Conservation (phyloP, 2,113 vertebrate species). For the human region DNA sequence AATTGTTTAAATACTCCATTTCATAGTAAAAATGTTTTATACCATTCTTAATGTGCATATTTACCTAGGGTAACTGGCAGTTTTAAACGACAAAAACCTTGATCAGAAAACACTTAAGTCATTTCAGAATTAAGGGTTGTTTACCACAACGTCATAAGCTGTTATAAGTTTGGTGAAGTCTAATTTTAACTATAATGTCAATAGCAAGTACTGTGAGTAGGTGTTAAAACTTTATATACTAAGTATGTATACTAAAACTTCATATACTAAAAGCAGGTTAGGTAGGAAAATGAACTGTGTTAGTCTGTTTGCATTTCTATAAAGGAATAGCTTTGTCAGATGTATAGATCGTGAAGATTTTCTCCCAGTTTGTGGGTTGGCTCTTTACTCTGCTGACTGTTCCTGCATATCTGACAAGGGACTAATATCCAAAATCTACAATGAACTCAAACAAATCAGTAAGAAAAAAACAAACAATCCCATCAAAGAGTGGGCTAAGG, state of each 20-base stretch:
- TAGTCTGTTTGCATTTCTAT: too few relatives aligned
- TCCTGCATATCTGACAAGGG: too few relatives aligned
- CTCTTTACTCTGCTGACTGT: too few relatives aligned
- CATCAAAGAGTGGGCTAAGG: too few relatives aligned
- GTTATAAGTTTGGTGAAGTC: not conserved
- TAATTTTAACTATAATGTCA: not conserved
- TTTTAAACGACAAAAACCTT: not conserved
- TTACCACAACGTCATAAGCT: not conserved
- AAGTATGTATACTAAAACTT: not conserved
- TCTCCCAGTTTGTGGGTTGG: too few relatives aligned
- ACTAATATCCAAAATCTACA: too few relatives aligned
- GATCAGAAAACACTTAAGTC: constrained; percentile 6
- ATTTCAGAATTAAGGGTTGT: not conserved
- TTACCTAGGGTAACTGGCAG: not conserved
- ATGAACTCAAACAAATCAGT: too few relatives aligned
- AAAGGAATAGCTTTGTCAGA: too few relatives aligned
- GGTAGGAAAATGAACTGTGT: too few relatives aligned
- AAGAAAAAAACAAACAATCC: too few relatives aligned
- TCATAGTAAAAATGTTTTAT: constrained; percentile 21
- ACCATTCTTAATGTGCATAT: not conserved
- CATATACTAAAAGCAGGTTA: too few relatives aligned
- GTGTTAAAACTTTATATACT: not conserved
- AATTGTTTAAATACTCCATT: not conserved
- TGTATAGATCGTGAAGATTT: too few relatives aligned
- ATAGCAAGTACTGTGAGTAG: not conserved